Evolutionary conservation across 92 coral and sea anemone genomes (phyloP).

Genomic region (Parazoanthus darwini): DNA sequence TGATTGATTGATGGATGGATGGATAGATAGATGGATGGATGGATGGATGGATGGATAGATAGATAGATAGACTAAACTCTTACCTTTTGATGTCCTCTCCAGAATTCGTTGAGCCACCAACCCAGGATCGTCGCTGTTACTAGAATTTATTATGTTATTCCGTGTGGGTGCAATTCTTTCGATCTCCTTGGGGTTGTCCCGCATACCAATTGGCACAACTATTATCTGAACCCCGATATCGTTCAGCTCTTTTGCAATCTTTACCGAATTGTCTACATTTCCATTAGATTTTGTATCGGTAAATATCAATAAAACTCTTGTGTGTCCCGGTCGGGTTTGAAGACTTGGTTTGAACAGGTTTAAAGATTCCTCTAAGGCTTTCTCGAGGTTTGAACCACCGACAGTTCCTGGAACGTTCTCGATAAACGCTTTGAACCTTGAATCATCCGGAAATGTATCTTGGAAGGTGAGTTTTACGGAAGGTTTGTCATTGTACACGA

Average conservation of each 20-base stretch:
- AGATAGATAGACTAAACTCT: neutral
- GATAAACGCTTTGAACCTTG: conserved; percentile 56
- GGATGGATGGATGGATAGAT: no score
- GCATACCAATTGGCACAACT: conserved; percentile 12
- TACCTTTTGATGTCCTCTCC: conserved; percentile 25
- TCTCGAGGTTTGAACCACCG: conserved; percentile 63
- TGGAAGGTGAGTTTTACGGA: conserved; percentile 50
- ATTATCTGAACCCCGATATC: conserved; percentile 22
- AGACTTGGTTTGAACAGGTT: conserved; percentile 55
- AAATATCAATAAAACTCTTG: conserved; percentile 72
- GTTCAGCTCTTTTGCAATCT: conserved; percentile 8
- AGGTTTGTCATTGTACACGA: conserved; percentile 52
- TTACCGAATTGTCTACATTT: conserved; percentile 4
- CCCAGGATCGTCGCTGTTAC: conserved; percentile 1
- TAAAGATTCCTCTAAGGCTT: conserved; percentile 64
- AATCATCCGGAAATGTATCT: conserved; percentile 53
- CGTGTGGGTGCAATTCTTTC: conserved; percentile 8
- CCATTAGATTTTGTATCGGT: conserved; percentile 58
- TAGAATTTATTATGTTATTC: conserved; percentile 3
- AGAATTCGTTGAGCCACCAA: conserved; percentile 18
- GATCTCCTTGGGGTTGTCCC: neutral
- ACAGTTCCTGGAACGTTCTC: conserved; percentile 61
- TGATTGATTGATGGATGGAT: no score
- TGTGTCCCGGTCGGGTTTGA: conserved; percentile 62
- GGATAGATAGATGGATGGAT: no score